Base-by-base conservation (phyloP, 1,140 invertebrate genomes). In the Dinothrombium tinctorium region DNA sequence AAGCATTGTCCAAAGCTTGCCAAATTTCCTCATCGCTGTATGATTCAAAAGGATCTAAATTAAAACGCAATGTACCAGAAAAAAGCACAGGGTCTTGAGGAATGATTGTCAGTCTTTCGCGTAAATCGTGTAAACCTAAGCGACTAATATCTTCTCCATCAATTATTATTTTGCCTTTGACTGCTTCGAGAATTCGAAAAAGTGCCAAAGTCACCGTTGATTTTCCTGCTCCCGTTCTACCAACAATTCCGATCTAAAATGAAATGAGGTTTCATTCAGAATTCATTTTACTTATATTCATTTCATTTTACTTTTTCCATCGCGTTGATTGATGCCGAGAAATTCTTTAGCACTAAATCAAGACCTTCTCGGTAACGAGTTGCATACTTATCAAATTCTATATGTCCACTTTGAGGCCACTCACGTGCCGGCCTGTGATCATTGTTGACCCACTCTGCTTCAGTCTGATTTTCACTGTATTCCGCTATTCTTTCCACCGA, bases 41-140 rank as follows among this genome's bases (percentile, higher is more conserved):
- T 23, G 8, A 8, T 14, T 40, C n/a, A 14, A 49, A 50, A 25
- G 54, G 54, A 42, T 56, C 54, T 14, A 56, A 41, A 46, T 56
- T 56, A 2, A 38, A 55, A 50, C 69, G 54, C 17, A 70, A 49
- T 15, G 58, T 61, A 14, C 67, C 69, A 45, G 62, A 58, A 48
- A 71, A 64, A 6, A 64, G 45, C 7, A 64, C 58, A 8, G 63
- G 61, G 43, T 65, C 69, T 63, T 81, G 78, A 36, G 78, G 78
- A 58, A 92, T 89, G 51, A 90, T 89, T 12, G 86, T 92, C 19
- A 95, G 64, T 47, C 76, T 56, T 14, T 60, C 59, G 66, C 90
- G 66, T 19, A 98, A 58, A 47, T 81, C 72, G 56, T 94, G 82
- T 4, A 98, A 67, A 24, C 86, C 86, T 46, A 98, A 64, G 8